phyloP scores from a whole-genome alignment of 2,888 invertebrate genomes.

The Drosophila rellima region DNA sequence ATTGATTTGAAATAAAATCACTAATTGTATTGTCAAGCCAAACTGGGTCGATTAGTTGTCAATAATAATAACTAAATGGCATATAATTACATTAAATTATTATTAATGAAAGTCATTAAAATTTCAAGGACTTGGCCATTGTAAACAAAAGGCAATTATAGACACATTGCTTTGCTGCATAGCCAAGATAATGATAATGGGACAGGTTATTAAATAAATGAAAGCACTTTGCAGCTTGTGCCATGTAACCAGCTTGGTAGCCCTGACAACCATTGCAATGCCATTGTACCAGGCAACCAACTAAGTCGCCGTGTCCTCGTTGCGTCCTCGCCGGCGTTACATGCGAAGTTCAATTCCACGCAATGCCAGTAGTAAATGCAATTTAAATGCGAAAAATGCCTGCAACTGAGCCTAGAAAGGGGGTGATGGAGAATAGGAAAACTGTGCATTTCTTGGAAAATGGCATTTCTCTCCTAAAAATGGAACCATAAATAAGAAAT shows the following conservation, averaged over 20 bases:
- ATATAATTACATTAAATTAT: slow-evolving; percentile 24
- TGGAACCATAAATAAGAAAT: slow-evolving; percentile 71
- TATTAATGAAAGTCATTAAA: slow-evolving; percentile 37
- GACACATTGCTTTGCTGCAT: slow-evolving; percentile 40
- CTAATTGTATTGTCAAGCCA: neutral
- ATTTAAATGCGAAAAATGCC: slow-evolving; percentile 75
- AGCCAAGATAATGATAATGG: slow-evolving; percentile 49
- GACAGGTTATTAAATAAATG: slow-evolving; percentile 74
- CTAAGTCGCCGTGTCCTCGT: slow-evolving; percentile 32
- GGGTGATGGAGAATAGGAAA: slow-evolving; percentile 1
- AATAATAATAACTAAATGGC: slow-evolving; percentile 2
- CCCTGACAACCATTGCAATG: slow-evolving; percentile 33
- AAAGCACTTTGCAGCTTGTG: slow-evolving; percentile 57
- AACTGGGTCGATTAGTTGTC: neutral
- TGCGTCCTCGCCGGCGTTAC: slow-evolving; percentile 54
- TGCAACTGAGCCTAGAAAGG: slow-evolving; percentile 35
- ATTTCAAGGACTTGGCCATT: slow-evolving; percentile 52
- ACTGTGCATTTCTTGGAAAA: slow-evolving; percentile 60
- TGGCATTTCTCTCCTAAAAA: slow-evolving; percentile 58
- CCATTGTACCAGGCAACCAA: slow-evolving; percentile 29
- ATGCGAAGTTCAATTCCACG: slow-evolving; percentile 68
- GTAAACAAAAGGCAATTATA: slow-evolving; percentile 39
- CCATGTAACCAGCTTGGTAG: slow-evolving; percentile 37
- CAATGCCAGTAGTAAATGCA: slow-evolving; percentile 67
- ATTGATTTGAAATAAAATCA: neutral